A percentile compares a stretch with the other conserved stretches of the same genome.
Evolutionary conservation across 2,888 invertebrate species (phyloP).

Genomic region (Nomada hirtipes): DNA sequence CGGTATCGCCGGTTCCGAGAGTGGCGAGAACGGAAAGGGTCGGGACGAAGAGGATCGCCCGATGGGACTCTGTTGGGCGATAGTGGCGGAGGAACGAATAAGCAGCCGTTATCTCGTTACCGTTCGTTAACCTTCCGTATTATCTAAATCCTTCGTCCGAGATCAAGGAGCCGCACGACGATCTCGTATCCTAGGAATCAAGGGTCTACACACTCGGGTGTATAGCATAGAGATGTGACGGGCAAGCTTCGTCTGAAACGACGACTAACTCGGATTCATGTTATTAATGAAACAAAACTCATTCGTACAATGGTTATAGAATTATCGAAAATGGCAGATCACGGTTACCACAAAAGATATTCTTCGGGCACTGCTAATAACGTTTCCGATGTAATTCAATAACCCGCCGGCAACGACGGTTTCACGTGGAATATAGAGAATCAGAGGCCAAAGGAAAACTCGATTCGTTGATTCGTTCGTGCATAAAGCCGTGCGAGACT

Average conservation of each 20-base stretch:
- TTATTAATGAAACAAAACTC: no score
- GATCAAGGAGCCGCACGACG: conserved; percentile 43
- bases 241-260: no score
- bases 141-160: conserved; percentile 64
- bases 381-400: conserved; percentile 16
- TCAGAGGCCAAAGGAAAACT: conserved; percentile 11
- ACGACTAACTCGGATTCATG: neutral
- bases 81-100: conserved; percentile 18
- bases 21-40: neutral
- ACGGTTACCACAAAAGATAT: neutral
- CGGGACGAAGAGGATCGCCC: conserved; percentile 2
- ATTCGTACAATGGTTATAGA: neutral
- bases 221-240: no score
- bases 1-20: neutral
- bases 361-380: conserved; percentile 1
- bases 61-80: conserved; percentile 15
- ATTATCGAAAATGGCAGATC: neutral
- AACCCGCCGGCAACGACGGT: neutral
- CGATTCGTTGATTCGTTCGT: conserved; percentile 6
- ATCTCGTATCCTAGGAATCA: conserved; percentile 10
- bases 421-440: neutral
- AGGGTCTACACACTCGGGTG: neutral
- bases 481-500: conserved; percentile 18
- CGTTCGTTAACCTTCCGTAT: conserved; percentile 50
- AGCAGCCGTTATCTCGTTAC: conserved; percentile 55